phyloP scores from a whole-genome alignment of 30 jellyfish, hydroid and myxozoan species.

The Rhopilema esculentum region DNA sequence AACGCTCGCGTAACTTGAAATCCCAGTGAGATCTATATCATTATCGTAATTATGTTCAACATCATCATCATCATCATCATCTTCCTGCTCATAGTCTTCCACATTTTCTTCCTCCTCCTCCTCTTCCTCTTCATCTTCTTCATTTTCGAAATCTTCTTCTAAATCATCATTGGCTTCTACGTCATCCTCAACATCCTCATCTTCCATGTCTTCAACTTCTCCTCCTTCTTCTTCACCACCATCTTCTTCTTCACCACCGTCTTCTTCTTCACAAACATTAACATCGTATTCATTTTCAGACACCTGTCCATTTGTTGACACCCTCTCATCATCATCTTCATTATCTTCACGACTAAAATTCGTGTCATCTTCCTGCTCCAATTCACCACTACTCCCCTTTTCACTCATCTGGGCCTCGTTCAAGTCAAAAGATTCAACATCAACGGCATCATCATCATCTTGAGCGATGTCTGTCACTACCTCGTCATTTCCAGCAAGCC shows the following conservation, averaged over 20 bases:
- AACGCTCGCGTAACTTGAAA: slow-evolving; percentile 10
- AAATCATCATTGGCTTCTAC: slow-evolving; percentile 24
- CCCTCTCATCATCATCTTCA: slow-evolving; percentile 18
- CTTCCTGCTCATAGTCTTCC: slow-evolving; percentile 20
- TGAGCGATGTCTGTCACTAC: neutral
- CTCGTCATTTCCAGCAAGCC: neutral
- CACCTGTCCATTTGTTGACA: neutral
- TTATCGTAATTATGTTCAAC: neutral
- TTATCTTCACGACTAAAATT: neutral
- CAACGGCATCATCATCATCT: slow-evolving; percentile 1
- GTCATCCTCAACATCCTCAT: slow-evolving; percentile 47
- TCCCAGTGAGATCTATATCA: slow-evolving; percentile 6
- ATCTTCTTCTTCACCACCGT: slow-evolving; percentile 14
- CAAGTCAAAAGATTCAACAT: slow-evolving; percentile 15
- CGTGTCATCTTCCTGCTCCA: slow-evolving; percentile 4
- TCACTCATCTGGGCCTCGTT: neutral
- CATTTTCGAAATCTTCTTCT: slow-evolving; percentile 12
- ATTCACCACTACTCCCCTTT: neutral
- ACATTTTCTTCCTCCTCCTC: slow-evolving; percentile 10
- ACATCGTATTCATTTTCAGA: slow-evolving; percentile 24
- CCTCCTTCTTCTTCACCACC: slow-evolving; percentile 36
- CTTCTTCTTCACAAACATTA: slow-evolving; percentile 14
- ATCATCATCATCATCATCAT: slow-evolving; percentile 12
- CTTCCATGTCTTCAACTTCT: slow-evolving; percentile 6
- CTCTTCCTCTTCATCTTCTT: neutral